These are phyloP conservation scores for Micrasema minimum DNA, from an alignment of 1,140 invertebrate genomes.

Conservation along the genomic window DNA sequence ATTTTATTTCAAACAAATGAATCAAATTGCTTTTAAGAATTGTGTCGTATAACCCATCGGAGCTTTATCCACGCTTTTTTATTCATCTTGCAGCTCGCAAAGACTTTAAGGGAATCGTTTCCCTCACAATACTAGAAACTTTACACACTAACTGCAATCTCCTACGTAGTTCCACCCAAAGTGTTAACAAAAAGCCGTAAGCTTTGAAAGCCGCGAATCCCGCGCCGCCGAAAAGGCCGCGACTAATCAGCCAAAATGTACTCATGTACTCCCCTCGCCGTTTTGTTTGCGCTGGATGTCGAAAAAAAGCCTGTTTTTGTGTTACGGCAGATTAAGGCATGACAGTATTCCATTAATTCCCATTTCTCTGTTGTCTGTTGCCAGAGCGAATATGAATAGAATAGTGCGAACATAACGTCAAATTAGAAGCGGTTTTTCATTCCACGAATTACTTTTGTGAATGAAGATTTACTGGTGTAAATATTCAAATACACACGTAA, in stretches of 20 bases:
- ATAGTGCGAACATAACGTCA: slow-evolving; percentile 15
- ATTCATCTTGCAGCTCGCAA: too few relatives aligned
- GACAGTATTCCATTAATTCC: slow-evolving; percentile 24
- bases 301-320: slow-evolving; percentile 24
- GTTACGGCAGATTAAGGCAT: slow-evolving; percentile 18
- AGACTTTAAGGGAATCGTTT: slow-evolving; percentile 9
- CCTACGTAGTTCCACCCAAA: background rate
- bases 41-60: too few relatives aligned
- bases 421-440: slow-evolving; percentile 19
- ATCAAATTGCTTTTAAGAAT: too few relatives aligned
- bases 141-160: slow-evolving; percentile 4
- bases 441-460: slow-evolving; percentile 8
- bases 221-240: slow-evolving; percentile 14
- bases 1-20: too few relatives aligned
- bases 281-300: slow-evolving; percentile 10
- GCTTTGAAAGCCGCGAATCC: slow-evolving; percentile 19
- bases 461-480: background rate
- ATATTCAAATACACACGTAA: too few relatives aligned
- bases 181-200: slow-evolving; percentile 31
- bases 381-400: slow-evolving; percentile 31
- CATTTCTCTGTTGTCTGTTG: slow-evolving; percentile 1
- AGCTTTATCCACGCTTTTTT: too few relatives aligned
- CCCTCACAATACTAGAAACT: slow-evolving; percentile 6
- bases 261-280: slow-evolving; percentile 3
- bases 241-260: slow-evolving; percentile 35